phyloP scores from a whole-genome alignment of 2,113 vertebrate genomes.

The Tragelaphus buxtoni region DNA sequence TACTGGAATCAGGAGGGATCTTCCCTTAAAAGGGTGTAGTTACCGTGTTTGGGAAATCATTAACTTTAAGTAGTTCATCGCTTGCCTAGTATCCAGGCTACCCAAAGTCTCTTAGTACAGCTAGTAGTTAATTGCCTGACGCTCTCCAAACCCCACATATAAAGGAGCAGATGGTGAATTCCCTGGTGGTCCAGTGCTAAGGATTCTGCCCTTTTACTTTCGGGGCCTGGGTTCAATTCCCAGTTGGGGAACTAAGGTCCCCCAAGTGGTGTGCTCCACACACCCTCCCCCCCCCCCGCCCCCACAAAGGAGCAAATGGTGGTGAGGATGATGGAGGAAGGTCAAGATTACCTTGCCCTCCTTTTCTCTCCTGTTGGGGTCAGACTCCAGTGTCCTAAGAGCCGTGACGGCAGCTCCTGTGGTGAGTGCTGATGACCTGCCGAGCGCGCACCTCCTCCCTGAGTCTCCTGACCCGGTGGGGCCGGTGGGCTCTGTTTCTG shows the following conservation, averaged over 20 bases:
- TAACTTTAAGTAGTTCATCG: background rate
- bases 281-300: background rate
- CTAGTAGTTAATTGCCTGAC: background rate
- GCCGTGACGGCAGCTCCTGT: background rate
- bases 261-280: background rate
- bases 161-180: background rate
- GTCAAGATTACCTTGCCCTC: background rate
- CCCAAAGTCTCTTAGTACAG: background rate
- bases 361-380: background rate
- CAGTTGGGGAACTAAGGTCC: background rate
- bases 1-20: background rate
- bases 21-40: background rate
- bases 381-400: background rate
- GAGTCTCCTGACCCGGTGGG: fast-evolving
- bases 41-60: background rate
- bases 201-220: background rate
- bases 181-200: background rate
- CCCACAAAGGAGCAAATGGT: background rate
- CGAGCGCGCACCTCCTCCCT: fast-evolving
- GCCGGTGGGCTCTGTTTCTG: fast-evolving
- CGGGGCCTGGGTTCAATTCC: background rate
- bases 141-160: background rate
- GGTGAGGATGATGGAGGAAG: background rate
- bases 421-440: background rate
- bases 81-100: background rate